Base-by-base conservation (phyloP, 53 echinoderm and acorn worm species). In the Pentamera pediparva region DNA sequence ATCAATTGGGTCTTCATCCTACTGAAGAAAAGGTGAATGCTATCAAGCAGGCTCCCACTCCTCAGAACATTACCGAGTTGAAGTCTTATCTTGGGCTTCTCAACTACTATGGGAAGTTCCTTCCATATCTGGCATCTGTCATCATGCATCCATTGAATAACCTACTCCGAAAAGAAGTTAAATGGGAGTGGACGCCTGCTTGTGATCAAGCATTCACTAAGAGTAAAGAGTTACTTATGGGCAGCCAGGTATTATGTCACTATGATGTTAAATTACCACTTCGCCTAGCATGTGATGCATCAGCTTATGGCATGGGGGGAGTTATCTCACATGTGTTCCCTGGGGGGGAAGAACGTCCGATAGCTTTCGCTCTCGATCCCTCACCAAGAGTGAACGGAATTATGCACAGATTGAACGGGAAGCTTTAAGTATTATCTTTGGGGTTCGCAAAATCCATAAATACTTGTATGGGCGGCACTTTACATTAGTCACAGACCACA, bases 301-400 rank as follows among this genome's bases (percentile, higher is more conserved):
- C 78, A 32, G 62, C 53, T 31, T 69, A 77, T 69, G 87, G 80
- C 2, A 75, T 80, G 6, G 84, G 84, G 19, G 81, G 80, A 2
- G 89, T 89, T 0, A 59, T 89, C 17, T 78, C 74, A 8, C 85
- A 89, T 38, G 39, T 89, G 21, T 81, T 89, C 77, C 78, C 78
- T 12, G 70, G 80, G 22, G 84, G 84, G 21, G 81, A 81, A 24
- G 89, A 89, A 20, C 30, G 70, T 27, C 84, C 89, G 12, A 80
- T 84, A 36, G 89, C 81, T 4, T 88, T 75, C 62, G 89, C 89
- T 88, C 84, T 11, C 61, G 86, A 20, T 65, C 73, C 3, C 50
- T 87, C 17, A 53, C 56, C 2, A 58, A 35, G 17, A 74, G 64
- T 50, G 75, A 87, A 37, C 34, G 30, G 52, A 81, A 86, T 34